Conservation (phyloP, 2,888 invertebrate species). For the Drosophila recens region DNA sequence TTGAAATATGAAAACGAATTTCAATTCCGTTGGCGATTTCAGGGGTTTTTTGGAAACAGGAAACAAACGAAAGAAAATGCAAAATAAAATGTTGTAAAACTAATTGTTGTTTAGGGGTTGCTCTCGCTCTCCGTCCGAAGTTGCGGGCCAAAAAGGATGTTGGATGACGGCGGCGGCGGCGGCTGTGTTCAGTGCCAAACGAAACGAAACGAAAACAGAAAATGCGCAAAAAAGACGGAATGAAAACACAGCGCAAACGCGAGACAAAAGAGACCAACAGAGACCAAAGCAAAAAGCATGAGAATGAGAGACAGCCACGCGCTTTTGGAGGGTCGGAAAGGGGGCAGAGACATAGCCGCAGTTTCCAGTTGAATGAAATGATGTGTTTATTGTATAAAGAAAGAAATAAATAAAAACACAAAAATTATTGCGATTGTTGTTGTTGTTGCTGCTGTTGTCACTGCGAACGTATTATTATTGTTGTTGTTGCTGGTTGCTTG, state of each 20-base stretch:
- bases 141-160: slow-evolving; percentile 60
- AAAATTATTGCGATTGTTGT: slow-evolving; percentile 38
- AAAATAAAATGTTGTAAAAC: slow-evolving; percentile 34
- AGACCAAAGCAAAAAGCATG: slow-evolving; percentile 38
- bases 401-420: slow-evolving; percentile 16
- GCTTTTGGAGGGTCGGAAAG: slow-evolving; percentile 31
- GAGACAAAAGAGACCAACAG: slow-evolving; percentile 55
- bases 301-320: slow-evolving; percentile 52
- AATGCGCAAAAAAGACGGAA: slow-evolving; percentile 75
- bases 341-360: slow-evolving; percentile 16
- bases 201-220: slow-evolving; percentile 73
- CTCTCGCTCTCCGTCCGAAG: slow-evolving; percentile 27
- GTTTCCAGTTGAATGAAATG: slow-evolving; percentile 65
- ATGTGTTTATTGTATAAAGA: slow-evolving; percentile 43
- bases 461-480: slow-evolving; percentile 17
- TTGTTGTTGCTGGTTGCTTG: slow-evolving; percentile 31
- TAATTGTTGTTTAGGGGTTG: slow-evolving; percentile 70
- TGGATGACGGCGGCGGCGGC: slow-evolving; percentile 26
- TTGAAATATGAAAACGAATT: background rate
- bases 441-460: slow-evolving; percentile 34
- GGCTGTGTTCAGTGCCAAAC: slow-evolving; percentile 38
- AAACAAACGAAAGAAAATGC: background rate
- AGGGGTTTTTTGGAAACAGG: background rate
- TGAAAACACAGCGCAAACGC: slow-evolving; percentile 77
- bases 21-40: background rate